A percentile compares a stretch with the other conserved stretches of the same genome.
These are phyloP conservation scores for Phoenicopterus ruber DNA, from an alignment of 2,113 vertebrate species.

Conservation along the genomic window DNA sequence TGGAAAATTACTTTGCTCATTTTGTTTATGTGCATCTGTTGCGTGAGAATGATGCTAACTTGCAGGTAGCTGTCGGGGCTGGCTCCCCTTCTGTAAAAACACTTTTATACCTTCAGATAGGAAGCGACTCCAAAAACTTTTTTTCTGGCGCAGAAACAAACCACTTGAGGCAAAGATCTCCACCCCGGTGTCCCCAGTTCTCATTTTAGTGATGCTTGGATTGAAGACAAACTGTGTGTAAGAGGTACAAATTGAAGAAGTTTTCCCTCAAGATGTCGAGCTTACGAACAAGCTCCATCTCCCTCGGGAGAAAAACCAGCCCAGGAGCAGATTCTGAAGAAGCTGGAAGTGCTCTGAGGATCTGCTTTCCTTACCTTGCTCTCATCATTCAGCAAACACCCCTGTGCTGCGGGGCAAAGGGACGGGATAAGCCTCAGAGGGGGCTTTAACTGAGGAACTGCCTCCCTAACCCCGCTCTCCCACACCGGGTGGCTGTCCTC, in stretches of 20 bases:
- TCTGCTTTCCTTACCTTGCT: not conserved
- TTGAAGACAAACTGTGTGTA: accelerated
- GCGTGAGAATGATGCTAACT: not conserved
- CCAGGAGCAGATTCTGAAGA: not conserved
- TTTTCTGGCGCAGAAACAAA: not conserved
- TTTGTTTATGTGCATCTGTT: not conserved
- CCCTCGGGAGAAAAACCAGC: accelerated
- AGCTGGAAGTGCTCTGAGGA: not conserved
- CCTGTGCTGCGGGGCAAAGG: not conserved
- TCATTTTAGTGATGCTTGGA: not conserved
- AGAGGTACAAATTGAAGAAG: not conserved
- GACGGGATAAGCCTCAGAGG: not conserved
- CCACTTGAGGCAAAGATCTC: not conserved
- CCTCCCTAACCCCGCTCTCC: not conserved
- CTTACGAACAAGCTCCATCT: not conserved
- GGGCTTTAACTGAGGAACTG: accelerated
- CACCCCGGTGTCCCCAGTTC: not conserved
- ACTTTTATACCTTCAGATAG: not conserved
- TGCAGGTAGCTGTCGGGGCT: not conserved
- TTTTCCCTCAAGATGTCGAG: not conserved
- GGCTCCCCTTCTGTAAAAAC: not conserved
- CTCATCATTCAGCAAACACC: not conserved
- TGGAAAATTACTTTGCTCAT: not conserved
- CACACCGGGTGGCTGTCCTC: not conserved
- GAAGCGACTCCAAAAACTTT: not conserved